These are phyloP conservation scores for Nymphicus hollandicus DNA, from an alignment of 2,113 vertebrate genomes.

Conservation along the genomic window DNA sequence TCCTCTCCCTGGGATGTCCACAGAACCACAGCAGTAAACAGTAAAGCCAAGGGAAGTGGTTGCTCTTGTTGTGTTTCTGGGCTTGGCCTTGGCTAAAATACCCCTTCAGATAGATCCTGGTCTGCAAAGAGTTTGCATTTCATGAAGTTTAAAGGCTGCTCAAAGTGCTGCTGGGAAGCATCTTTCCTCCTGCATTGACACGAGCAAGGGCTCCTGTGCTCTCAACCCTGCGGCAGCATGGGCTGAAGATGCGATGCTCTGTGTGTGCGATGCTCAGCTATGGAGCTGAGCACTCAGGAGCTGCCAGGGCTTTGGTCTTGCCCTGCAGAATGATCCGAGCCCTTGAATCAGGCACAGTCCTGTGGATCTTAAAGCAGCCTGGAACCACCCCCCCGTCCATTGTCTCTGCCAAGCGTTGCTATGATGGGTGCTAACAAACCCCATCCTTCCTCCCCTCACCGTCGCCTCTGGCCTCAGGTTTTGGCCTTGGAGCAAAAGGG, in stretches of 20 bases:
- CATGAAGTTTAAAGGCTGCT: background rate
- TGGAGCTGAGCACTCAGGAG: background rate
- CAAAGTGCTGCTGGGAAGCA: background rate
- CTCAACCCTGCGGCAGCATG: background rate
- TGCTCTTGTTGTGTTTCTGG: background rate
- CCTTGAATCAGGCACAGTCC: background rate
- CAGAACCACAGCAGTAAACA: background rate
- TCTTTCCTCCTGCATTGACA: background rate
- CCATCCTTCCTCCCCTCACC: background rate
- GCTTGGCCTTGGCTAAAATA: background rate
- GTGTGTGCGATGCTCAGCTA: too few relatives aligned
- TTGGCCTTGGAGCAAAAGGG: background rate
- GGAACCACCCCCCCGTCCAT: background rate
- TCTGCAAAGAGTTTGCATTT: background rate
- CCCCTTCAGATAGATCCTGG: background rate
- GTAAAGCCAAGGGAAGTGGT: background rate
- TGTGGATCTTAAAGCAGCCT: background rate
- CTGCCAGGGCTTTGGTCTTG: background rate
- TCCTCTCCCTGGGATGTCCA: background rate
- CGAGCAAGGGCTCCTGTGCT: rapidly evolving
- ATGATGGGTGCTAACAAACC: background rate
- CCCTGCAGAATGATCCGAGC: background rate
- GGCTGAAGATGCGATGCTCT: background rate
- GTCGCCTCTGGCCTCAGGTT: background rate
- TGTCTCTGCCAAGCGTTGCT: background rate